These are phyloP conservation scores for Drosophila pseudotalamancana DNA, from an alignment of 2,888 invertebrate genomes.

Conservation along the genomic window DNA sequence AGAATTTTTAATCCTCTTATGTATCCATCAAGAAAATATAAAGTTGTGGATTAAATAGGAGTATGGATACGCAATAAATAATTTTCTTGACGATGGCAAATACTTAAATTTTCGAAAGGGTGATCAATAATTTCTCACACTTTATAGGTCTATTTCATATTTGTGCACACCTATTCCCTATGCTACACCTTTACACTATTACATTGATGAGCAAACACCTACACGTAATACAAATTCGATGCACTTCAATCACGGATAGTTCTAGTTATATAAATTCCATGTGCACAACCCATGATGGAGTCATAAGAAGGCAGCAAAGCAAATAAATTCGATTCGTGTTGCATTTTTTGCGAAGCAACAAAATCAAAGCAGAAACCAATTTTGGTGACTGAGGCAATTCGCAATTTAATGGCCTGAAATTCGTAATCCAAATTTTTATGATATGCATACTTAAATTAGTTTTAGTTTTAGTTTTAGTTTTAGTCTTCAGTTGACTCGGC, in stretches of 20 bases:
- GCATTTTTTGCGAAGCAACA: slow-evolving; percentile 17
- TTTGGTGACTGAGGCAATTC: slow-evolving; percentile 22
- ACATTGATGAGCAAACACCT: too few species aligned
- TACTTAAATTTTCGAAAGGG: too few species aligned
- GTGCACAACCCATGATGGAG: not conserved
- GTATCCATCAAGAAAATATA: too few species aligned
- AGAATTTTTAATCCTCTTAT: too few species aligned
- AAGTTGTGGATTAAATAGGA: too few species aligned
- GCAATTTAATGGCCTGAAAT: slow-evolving; percentile 9
- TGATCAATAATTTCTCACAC: too few species aligned
- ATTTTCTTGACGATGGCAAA: too few species aligned
- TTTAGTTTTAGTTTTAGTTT: slow-evolving; percentile 6
- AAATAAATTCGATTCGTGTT: slow-evolving; percentile 16
- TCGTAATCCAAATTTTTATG: slow-evolving; percentile 14
- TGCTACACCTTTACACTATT: too few species aligned
- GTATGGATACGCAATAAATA: too few species aligned
- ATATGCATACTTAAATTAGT: slow-evolving; percentile 45
- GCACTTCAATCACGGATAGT: not conserved
- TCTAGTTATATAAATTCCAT: not conserved
- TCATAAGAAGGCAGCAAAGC: slow-evolving; percentile 5
- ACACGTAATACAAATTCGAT: not conserved
- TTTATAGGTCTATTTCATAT: too few species aligned
- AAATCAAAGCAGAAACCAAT: slow-evolving; percentile 20
- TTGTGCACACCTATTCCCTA: too few species aligned
- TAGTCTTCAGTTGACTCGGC: not conserved